Base-by-base conservation (phyloP, 2,797 vertebrate genomes). In the Girardinus metallicus region DNA sequence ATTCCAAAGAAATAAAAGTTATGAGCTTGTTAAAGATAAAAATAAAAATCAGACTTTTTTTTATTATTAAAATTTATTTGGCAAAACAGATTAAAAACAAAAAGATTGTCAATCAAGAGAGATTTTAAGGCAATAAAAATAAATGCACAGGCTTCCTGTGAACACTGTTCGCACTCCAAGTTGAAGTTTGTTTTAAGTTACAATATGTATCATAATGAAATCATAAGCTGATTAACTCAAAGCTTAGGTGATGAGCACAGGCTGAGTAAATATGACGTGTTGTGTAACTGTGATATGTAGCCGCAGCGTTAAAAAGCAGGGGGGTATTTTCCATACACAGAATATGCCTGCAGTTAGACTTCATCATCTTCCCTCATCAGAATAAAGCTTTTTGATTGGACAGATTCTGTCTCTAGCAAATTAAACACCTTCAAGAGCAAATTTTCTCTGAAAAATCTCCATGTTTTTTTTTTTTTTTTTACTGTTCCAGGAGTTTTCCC, bases 161-260 rank as follows among this genome's bases (percentile, higher is more conserved):
- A 96, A 96, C 85, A 95, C 91, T 95, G 92, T 86, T 53, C 96
- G 98, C 98, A 98, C 98, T 99, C 97, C 98, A 97, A 98, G 96
- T 96, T 84, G 97, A 99, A 99, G 98, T 97, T 99, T 99, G 98
- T 99, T 98, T 94, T 55, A 95, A 94, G 94, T 97, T 96, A 97
- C 92, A 93, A 96, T 95, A 92, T 94, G 86, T 90, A 95, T 94
- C 96, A 97, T 96, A 46, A 46, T 72, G 95, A 91, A 92, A 77
- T 72, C 78, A 91, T 89, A 91, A 89, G 82, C 83, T 86, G 91
- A 71, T 86, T 89, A 76, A 85, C 88, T 82, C 66, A 80, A 90
- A 93, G 88, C 90, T 92, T 92, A 83, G 89, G 23, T 88, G 90
- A 83, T 83, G 87, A 57, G 92, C 79, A 88, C 75, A 88, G 60